Conservation (phyloP, 2,888 invertebrate genomes). For the Trissolcus japonicus region DNA sequence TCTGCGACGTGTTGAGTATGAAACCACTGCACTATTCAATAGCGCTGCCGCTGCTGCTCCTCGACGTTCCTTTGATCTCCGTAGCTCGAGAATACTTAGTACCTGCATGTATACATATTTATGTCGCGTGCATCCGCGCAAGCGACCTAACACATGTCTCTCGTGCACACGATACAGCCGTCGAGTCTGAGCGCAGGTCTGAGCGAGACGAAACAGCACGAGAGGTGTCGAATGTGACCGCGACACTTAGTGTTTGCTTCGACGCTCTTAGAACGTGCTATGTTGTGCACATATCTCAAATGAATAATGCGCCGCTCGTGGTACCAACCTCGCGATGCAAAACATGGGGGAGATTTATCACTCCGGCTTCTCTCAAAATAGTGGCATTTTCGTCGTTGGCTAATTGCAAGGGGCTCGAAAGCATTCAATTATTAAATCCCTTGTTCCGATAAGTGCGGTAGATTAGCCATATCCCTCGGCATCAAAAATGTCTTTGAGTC, state of each 20-base stretch:
- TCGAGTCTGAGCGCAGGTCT: constrained; percentile 10
- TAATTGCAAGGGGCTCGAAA: constrained; percentile 33
- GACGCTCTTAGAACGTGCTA: constrained; percentile 48
- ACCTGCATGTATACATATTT: constrained; percentile 56
- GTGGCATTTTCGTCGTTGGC: constrained; percentile 26
- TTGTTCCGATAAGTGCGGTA: constrained; percentile 20
- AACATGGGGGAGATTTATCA: constrained; percentile 28
- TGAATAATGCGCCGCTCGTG: constrained; percentile 55
- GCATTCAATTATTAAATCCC: constrained; percentile 36
- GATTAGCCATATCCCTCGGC: constrained; percentile 18
- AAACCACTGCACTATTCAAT: constrained; percentile 66
- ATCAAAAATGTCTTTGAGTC: background rate
- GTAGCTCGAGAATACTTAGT: constrained; percentile 56
- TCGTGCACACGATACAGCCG: constrained; percentile 33
- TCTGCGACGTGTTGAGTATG: constrained; percentile 62
- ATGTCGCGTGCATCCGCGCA: constrained; percentile 56
- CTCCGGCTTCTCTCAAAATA: constrained; percentile 19
- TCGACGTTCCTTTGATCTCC: constrained; percentile 68
- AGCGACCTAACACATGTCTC: constrained; percentile 53
- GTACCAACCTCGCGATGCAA: constrained; percentile 20
- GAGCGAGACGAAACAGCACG: constrained; percentile 30
- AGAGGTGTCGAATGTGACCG: constrained; percentile 67
- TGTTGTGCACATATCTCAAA: constrained; percentile 50
- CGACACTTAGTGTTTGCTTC: constrained; percentile 62
- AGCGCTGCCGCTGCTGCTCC: constrained; percentile 58